Percentiles rank a stretch among this genome's conserved stretches.
Conservation (phyloP, 2,888 invertebrate species). For the Meta bourneti region DNA sequence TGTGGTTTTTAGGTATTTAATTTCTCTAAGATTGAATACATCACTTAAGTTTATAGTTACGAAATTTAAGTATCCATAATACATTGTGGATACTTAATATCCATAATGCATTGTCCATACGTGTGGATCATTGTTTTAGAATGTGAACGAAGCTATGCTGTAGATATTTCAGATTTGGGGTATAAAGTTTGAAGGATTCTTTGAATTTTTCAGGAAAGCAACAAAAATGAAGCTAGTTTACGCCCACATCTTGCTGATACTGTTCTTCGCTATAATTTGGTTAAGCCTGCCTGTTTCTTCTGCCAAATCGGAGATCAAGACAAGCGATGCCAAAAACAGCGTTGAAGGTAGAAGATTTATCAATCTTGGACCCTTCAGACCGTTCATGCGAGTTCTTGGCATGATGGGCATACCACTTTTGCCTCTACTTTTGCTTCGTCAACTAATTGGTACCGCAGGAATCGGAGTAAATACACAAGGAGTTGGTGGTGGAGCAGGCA, state of each 20-base stretch:
- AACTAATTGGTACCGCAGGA: conserved; percentile 35
- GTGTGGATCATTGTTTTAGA: no score
- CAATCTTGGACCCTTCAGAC: conserved; percentile 55
- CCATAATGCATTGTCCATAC: no score
- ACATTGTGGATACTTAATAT: no score
- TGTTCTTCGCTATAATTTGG: conserved; percentile 36
- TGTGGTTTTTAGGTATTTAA: no score
- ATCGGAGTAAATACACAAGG: conserved; percentile 15
- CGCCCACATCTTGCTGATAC: not conserved
- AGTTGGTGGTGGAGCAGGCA: conserved; percentile 57
- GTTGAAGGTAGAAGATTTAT: conserved; percentile 59
- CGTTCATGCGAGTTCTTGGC: conserved; percentile 68
- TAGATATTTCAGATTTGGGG: no score
- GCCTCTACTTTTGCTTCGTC: conserved; percentile 50
- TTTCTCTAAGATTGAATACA: no score
- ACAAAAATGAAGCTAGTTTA: conserved; percentile 32
- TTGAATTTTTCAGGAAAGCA: not conserved
- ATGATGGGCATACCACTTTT: conserved; percentile 74
- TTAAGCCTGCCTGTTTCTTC: conserved; percentile 38
- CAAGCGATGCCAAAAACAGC: conserved; percentile 9
- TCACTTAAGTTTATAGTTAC: no score
- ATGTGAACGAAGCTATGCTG: no score
- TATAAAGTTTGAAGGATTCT: not conserved
- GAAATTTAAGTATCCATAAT: no score
- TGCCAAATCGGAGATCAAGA: not conserved